A percentile compares a stretch with the other conserved stretches of the same genome.
Conservation (phyloP, 2,113 vertebrate genomes). For the Notothenia coriiceps region DNA sequence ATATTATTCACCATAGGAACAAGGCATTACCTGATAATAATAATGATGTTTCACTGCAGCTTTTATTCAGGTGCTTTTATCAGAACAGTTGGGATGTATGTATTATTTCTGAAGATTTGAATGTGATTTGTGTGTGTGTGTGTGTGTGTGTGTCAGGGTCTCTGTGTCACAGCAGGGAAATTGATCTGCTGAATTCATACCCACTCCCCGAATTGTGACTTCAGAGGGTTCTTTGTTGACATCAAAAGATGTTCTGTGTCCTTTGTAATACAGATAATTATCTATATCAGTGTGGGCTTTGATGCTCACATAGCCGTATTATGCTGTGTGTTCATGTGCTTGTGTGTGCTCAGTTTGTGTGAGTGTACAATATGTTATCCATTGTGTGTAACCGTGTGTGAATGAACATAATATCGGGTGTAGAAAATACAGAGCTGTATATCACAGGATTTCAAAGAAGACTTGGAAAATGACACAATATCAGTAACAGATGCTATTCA, state of each 20-base stretch:
- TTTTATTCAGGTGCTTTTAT: neutral
- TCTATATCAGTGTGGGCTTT: constrained; percentile 56
- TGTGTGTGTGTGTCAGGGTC: neutral
- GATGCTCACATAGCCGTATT: constrained; percentile 53
- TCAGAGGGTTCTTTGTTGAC: constrained; percentile 59
- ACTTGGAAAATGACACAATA: neutral
- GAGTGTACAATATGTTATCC: neutral
- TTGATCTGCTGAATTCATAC: constrained; percentile 29
- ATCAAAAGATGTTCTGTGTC: constrained; percentile 63
- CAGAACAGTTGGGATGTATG: neutral
- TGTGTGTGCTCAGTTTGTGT: neutral
- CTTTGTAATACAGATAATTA: constrained; percentile 68
- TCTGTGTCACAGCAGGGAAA: constrained; percentile 20
- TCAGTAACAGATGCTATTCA: neutral
- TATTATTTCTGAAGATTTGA: neutral
- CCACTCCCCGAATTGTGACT: constrained; percentile 32
- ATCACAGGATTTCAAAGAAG: neutral
- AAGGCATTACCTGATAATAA: neutral
- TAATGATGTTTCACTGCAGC: neutral
- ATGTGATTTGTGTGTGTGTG: neutral
- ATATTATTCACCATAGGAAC: neutral
- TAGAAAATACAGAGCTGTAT: neutral
- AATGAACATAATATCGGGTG: constrained; percentile 12
- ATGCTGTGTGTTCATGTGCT: neutral
- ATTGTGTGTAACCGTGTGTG: neutral